Evolutionary conservation across 2,888 invertebrate genomes (phyloP), one percentile per base, ranked within the genome.

Genomic region (Psylliodes chrysocephalus): DNA sequence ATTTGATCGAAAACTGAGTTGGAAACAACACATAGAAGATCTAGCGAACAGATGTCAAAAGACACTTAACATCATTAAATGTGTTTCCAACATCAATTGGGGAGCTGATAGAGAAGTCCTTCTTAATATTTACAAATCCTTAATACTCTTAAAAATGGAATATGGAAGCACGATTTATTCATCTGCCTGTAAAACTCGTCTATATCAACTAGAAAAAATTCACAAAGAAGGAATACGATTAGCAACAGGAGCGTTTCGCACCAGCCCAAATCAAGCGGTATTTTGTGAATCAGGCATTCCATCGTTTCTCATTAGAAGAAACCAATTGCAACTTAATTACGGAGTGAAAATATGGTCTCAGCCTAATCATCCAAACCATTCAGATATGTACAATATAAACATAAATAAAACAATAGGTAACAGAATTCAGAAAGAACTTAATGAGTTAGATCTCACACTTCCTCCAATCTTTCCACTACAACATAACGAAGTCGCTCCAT

Each of bases 81-180:
- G 38, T 19, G 3, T 56, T 5, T 28, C 28, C 5, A 25, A 22
- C 10, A 51, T 40, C n/a, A 42, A 49, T 17, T 63, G 52, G 56
- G 63, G 63, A 10, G 42, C 63, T 0, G 51, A 63, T 42, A 22
- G 12, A 15, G 22, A 56, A 7, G 25, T 42, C 6, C 22, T 63
- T 6, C 35, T 62, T 3, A 19, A 12, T 6, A 28, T 51, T 7
- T 62, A 49, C 10, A 25, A 55, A 18, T 2, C 49, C 3, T 15
- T 62, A 14, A 25, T 62, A 2, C 40, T 38, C 3, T 38, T 44
- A 2, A 40, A 15, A 40, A 33, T 62, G 5, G 62, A 62, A n/a
- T 56, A 62, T 40, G 49, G 51, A 7, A 19, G 44, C 22, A 33
- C 49, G 7, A 18, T 51, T 7, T 62, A 55, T 14, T 18, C 30